Conservation (phyloP, 2,888 invertebrate species). For the Dolichopus griseipennis region DNA sequence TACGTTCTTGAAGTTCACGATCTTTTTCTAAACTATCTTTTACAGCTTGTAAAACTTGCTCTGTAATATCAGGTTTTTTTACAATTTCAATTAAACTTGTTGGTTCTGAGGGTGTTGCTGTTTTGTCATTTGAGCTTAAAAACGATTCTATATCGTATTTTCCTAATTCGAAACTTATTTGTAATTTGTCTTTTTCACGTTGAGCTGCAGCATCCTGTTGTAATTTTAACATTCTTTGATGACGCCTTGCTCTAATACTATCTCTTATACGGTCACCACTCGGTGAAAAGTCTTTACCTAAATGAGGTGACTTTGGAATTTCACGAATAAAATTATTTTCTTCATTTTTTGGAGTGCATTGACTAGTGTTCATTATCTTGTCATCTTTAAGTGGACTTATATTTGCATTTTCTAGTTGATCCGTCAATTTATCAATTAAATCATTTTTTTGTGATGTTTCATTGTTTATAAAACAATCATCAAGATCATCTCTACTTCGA, state of each 20-base stretch:
- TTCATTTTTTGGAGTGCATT: constrained; percentile 6
- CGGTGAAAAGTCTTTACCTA: constrained; percentile 43
- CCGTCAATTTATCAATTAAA: constrained; percentile 3
- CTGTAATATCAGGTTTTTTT: constrained; percentile 26
- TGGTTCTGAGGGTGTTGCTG: constrained; percentile 19
- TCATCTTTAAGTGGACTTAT: neutral
- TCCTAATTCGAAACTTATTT: neutral
- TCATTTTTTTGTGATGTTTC: neutral
- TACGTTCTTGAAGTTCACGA: constrained; percentile 16
- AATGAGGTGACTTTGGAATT: constrained; percentile 42
- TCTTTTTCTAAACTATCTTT: constrained; percentile 31
- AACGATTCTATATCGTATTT: constrained; percentile 10
- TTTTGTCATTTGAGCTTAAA: constrained; percentile 17
- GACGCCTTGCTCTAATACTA: constrained; percentile 40
- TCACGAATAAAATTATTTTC: constrained; percentile 25
- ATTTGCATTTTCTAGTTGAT: neutral
- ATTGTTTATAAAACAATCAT: constrained; percentile 20
- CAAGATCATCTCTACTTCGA: constrained; percentile 38
- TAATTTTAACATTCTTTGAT: constrained; percentile 25
- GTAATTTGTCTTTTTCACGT: neutral
- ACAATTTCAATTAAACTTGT: constrained; percentile 19
- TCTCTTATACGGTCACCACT: constrained; percentile 41
- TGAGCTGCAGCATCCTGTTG: neutral
- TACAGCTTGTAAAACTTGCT: constrained; percentile 33
- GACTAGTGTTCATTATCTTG: constrained; percentile 8